These are phyloP conservation scores for Plusia festucae DNA, from an alignment of 2,888 invertebrate species.

Conservation along the genomic window DNA sequence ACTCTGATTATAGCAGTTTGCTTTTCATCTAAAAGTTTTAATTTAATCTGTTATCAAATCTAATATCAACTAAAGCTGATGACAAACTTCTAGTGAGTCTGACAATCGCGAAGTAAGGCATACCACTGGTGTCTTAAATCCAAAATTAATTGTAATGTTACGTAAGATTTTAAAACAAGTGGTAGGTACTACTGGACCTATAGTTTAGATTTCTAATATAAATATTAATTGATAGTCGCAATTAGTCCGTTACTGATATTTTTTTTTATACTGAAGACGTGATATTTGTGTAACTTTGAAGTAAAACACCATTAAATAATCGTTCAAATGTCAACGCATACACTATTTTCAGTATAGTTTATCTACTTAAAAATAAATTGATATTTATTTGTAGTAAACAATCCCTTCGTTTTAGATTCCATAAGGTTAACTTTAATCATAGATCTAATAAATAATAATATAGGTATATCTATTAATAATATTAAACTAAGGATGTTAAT, in stretches of 20 bases:
- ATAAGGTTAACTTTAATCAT: constrained; percentile 13
- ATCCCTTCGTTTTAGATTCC: background rate
- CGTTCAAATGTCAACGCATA: background rate
- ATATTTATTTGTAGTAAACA: background rate
- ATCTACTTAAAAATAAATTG: background rate
- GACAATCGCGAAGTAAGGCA: background rate
- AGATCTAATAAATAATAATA: constrained; percentile 28
- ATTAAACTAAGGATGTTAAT: background rate
- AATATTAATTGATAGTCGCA: background rate
- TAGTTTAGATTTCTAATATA: no score
- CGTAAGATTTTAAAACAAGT: no score
- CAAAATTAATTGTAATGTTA: no score
- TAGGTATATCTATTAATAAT: no score
- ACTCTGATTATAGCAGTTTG: constrained; percentile 18
- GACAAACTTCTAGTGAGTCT: no score
- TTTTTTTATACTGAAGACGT: background rate
- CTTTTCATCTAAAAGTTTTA: no score
- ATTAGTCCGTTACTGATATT: background rate
- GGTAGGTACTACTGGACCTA: no score
- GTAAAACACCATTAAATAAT: background rate
- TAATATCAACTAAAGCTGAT: no score
- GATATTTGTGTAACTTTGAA: background rate
- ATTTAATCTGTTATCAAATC: no score
- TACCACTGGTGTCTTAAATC: background rate
- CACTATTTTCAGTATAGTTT: background rate